Evolutionary conservation across 2,113 vertebrate genomes (phyloP).

Genomic region (Edolisoma coerulescens): DNA sequence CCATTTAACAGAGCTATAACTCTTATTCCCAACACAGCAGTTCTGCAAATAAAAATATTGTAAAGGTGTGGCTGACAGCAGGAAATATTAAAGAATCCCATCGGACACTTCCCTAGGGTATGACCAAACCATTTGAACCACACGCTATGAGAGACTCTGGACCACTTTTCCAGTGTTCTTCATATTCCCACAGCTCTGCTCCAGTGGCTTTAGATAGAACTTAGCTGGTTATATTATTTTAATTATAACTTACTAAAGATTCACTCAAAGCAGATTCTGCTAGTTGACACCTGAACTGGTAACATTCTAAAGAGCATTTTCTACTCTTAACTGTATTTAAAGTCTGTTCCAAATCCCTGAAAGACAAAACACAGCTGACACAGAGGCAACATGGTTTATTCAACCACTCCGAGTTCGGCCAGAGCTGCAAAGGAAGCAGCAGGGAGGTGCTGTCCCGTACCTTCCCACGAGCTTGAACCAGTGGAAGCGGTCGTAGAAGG

Average conservation of each 20-base stretch:
- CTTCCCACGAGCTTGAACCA: conserved; percentile 99
- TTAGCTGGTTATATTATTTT: neutral
- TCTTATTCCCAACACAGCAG: neutral
- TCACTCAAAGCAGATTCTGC: neutral
- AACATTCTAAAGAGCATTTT: neutral
- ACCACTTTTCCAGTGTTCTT: neutral
- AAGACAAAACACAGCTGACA: neutral
- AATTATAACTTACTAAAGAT: neutral
- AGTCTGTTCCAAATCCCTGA: neutral
- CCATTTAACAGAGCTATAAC: neutral
- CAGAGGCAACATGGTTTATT: neutral
- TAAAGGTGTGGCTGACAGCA: neutral
- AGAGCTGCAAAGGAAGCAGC: neutral
- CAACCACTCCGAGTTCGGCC: no score
- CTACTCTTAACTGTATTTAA: neutral
- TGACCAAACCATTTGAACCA: neutral
- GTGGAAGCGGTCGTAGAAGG: conserved; percentile 97
- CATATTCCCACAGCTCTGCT: neutral
- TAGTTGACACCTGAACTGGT: neutral
- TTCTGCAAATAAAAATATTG: neutral
- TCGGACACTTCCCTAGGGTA: neutral
- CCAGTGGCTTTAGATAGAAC: neutral
- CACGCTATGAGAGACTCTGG: neutral
- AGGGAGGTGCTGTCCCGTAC: conserved; percentile 62
- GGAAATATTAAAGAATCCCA: neutral